Base-by-base conservation (phyloP, 2,113 vertebrate species). In the Acrocephalus arundinaceus region DNA sequence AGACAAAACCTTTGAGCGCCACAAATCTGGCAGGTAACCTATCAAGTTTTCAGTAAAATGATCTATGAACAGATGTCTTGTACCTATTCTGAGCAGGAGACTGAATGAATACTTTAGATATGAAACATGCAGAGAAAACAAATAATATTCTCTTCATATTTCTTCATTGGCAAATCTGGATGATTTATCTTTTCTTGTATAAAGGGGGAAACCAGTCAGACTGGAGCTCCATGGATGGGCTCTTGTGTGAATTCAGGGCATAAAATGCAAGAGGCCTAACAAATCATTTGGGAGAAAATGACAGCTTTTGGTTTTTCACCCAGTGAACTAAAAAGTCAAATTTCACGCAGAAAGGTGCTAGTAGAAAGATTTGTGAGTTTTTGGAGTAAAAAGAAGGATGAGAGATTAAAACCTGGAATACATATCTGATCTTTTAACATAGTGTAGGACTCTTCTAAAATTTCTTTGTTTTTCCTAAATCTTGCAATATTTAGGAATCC, bases 251-350 rank as follows among this genome's bases (percentile, higher is more conserved):
- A 89, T 51, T 86, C 76, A 72, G 52, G 37, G 46, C 82, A 79
- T 59, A 79, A 89, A 94, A 82, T 62, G 14, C 35, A 87, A 68
- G 57, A 65, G 14, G 49, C 2, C 61, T 37, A 85, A 89, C 89
- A 96, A 95, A 96, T 92, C 80, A 85, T 57, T 57, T 31, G 52
- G 70, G 65, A 91, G 33, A 52, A 93, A 86, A 75, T 54, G 73
- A 93, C 89, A 95, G 65, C 63, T 84, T 75, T 81, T 57, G 8
- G 17, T 22, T 96, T 85, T 88, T 88, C 90, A 93, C 73, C 35
- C 48, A 81, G 65, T 49, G 76, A 87, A 51, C 30, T 71, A 74
- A 84, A 37, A 90, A 82, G 73, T 25, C 25, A 65, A 62, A 80
- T 89, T 87, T 87, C 63, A 70, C 41, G 1, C 3, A 67, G 45